A percentile compares a stretch with the other conserved stretches of the same genome.
phyloP scores from a whole-genome alignment of 2,888 invertebrate species.

The Drosophila nigritarsus region DNA sequence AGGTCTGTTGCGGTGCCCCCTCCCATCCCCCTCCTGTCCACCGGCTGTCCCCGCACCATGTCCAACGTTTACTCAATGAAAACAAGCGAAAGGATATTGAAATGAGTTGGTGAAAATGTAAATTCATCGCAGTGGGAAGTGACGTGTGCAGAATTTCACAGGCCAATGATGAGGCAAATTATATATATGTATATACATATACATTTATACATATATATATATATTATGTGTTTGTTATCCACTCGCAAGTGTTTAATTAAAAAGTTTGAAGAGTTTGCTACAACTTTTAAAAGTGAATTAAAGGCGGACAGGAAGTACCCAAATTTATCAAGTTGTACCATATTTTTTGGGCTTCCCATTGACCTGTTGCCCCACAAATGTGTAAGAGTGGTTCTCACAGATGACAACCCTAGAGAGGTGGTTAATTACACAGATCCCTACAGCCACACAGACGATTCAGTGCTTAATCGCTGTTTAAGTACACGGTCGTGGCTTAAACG shows the following conservation, averaged over 20 bases:
- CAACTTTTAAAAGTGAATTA: constrained; percentile 72
- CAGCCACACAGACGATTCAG: constrained; percentile 10
- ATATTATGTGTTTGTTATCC: constrained; percentile 8
- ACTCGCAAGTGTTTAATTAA: constrained; percentile 70
- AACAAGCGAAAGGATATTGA: constrained; percentile 80
- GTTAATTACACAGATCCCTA: constrained; percentile 60
- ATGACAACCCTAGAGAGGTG: constrained; percentile 21
- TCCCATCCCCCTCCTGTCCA: neutral
- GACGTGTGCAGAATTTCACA: constrained; percentile 78
- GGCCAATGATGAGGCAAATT: constrained; percentile 64
- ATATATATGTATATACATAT: neutral
- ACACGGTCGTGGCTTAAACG: constrained; percentile 74
- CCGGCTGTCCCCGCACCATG: constrained; percentile 17
- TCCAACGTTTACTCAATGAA: constrained; percentile 68
- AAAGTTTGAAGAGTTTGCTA: constrained; percentile 50
- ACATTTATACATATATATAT: neutral
- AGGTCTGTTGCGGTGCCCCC: constrained; percentile 30
- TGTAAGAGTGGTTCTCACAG: constrained; percentile 66
- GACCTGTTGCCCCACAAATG: constrained; percentile 75
- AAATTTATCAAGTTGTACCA: constrained; percentile 25
- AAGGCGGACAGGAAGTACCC: constrained; percentile 65
- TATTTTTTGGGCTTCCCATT: constrained; percentile 33
- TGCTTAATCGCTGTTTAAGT: constrained; percentile 80
- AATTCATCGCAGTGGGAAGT: constrained; percentile 80
- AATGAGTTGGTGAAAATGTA: constrained; percentile 78